These are phyloP conservation scores for Pemphigus obesinymphae DNA, from an alignment of 1,140 invertebrate species.

Conservation along the genomic window DNA sequence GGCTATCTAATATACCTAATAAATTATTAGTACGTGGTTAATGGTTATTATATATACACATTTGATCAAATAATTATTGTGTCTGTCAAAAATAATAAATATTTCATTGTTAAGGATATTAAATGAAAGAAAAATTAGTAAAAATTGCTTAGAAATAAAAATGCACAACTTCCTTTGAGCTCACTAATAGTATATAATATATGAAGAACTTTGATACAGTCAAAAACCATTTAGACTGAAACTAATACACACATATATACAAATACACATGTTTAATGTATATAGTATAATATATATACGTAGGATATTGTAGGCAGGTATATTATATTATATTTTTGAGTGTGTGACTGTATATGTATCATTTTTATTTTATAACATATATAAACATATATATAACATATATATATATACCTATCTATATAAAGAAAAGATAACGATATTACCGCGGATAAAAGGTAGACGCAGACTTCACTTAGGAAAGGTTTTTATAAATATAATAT, in stretches of 20 bases:
- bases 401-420: background rate
- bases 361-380: background rate
- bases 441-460: background rate
- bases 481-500: background rate
- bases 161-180: background rate
- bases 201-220: no score
- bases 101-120: no score
- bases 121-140: background rate
- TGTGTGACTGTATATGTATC: background rate
- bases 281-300: no score
- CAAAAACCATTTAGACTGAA: background rate
- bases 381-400: background rate
- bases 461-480: background rate
- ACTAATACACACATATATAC: background rate
- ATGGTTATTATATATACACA: no score
- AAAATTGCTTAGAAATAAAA: background rate
- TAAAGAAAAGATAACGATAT: background rate
- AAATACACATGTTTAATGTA: background rate
- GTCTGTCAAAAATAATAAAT: background rate
- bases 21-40: no score
- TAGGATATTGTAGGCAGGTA: background rate
- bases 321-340: no score
- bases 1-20: no score
- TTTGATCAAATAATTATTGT: no score
- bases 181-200: no score